Evolutionary conservation across 64 coral and sea anemone genomes (phyloP).

Genomic region (Montipora capricornis): DNA sequence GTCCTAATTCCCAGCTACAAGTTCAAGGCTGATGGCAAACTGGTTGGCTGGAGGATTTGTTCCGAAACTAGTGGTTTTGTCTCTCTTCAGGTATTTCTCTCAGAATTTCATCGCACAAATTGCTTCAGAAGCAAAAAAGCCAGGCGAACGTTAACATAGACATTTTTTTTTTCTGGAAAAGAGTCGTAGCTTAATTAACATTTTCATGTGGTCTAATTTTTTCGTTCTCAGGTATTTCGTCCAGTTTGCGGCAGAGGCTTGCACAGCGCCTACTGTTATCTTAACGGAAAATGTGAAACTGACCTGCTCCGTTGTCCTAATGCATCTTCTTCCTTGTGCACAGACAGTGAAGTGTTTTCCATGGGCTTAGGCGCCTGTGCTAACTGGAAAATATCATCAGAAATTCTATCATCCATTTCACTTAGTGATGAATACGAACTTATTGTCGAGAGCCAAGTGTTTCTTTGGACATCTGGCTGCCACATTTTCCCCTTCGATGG

Average conservation of each 20-base stretch:
- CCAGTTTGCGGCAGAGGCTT: slow-evolving; percentile 39
- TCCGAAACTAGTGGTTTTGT: slow-evolving; percentile 34
- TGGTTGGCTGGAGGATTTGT: slow-evolving; percentile 44
- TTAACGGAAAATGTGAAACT: not conserved
- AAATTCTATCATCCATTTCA: not conserved
- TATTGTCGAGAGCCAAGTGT: not conserved
- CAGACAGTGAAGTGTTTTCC: slow-evolving; percentile 8
- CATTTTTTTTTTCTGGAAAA: no score
- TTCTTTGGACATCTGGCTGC: slow-evolving; percentile 31
- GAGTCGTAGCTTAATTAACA: not conserved
- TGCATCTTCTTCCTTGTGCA: not conserved
- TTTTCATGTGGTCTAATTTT: not conserved
- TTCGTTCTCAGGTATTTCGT: slow-evolving; percentile 40
- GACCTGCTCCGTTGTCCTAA: not conserved
- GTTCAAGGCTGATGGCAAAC: slow-evolving; percentile 44
- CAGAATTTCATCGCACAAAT: not conserved
- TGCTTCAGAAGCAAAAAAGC: no score
- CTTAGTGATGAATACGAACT: slow-evolving; percentile 36
- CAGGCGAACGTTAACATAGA: no score
- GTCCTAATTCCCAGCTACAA: slow-evolving; percentile 29
- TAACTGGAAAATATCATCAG: not conserved
- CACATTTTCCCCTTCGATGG: slow-evolving; percentile 44
- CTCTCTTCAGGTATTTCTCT: slow-evolving; percentile 46
- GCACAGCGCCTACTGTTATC: not conserved
- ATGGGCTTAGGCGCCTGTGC: slow-evolving; percentile 16